Evolutionary conservation across 2,797 vertebrate genomes (phyloP), one percentile per base, ranked within the genome.

Genomic region (Phylloscopus collybita): DNA sequence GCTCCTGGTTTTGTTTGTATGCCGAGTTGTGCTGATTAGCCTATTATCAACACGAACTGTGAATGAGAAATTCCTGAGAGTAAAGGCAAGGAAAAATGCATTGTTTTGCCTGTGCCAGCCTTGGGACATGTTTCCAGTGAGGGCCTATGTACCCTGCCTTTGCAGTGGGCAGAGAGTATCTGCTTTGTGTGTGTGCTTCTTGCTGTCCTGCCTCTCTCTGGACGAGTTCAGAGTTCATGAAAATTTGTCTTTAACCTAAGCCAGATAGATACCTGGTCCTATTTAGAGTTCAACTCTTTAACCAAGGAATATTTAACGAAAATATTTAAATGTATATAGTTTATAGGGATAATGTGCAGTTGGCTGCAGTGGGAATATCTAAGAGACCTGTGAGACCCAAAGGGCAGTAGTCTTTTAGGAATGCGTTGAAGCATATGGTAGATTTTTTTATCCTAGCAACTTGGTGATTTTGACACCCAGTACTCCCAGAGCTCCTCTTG

Each of bases 111-210:
- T 25, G 6, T 29, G 18, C 62, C 25, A 49, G 16, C 49, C 53
- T 60, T 54, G 64, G 40, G 54, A 9, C 3, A 0, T 19, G 50
- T 42, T 84, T 79, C 22, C 42, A 64, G 18, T 45, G 49, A n/a
- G 27, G 49, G 13, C 11, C 14, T 1, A 0, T 0, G 9, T 59
- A 27, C 49, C 19, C 14, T 23, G 14, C 20, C 54, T 59, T 73
- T 65, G 51, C 51, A 16, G 11, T 5, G 19, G 30, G 19, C 18
- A 57, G 66, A 57, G 25, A 36, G 11, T 30, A 38, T 11, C 56
- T 40, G 26, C 64, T 45, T 30, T 20, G 8, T 44, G 23, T 42
- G 11, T 7, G n/a, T 19, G 13, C 30, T 53, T 20, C 27, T 65
- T 73, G 22, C 21, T 62, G 16, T 66, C 25, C 65, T 66, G 53